Conservation (phyloP, 2,888 invertebrate species). For the Pristionchus mayeri region DNA sequence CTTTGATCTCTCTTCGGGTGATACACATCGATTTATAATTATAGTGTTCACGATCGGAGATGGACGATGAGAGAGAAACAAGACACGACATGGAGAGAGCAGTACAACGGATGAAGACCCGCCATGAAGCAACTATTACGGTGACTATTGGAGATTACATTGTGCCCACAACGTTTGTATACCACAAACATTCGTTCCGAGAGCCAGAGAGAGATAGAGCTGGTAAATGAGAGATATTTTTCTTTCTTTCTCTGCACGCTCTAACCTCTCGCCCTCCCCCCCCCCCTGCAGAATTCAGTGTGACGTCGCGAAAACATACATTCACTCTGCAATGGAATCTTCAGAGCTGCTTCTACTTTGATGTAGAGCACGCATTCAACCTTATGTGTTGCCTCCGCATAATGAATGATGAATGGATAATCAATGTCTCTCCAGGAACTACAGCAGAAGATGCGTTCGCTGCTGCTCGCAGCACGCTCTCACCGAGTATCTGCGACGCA, state of each 20-base stretch:
- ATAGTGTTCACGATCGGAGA: constrained; percentile 57
- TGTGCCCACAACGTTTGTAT: no score
- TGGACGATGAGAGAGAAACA: constrained; percentile 58
- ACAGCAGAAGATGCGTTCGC: constrained; percentile 63
- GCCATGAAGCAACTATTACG: constrained; percentile 63
- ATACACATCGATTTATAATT: neutral
- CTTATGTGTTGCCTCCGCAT: no score
- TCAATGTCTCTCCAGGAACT: constrained; percentile 58
- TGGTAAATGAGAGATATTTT: no score
- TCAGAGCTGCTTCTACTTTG: no score
- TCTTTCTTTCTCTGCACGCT: no score
- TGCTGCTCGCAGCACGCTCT: constrained; percentile 61
- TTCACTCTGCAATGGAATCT: neutral
- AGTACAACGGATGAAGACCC: constrained; percentile 62
- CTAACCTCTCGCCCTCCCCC: no score
- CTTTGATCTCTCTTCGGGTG: neutral
- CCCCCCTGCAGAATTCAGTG: no score
- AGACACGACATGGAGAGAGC: constrained; percentile 59
- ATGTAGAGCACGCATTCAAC: no score
- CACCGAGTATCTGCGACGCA: constrained; percentile 61
- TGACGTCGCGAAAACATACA: neutral
- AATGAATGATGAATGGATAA: no score
- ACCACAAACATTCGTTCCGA: no score
- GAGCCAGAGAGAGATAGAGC: no score
- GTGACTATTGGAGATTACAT: no score